Conservation (phyloP, 2,888 invertebrate species). For the Phaedon cochleariae region DNA sequence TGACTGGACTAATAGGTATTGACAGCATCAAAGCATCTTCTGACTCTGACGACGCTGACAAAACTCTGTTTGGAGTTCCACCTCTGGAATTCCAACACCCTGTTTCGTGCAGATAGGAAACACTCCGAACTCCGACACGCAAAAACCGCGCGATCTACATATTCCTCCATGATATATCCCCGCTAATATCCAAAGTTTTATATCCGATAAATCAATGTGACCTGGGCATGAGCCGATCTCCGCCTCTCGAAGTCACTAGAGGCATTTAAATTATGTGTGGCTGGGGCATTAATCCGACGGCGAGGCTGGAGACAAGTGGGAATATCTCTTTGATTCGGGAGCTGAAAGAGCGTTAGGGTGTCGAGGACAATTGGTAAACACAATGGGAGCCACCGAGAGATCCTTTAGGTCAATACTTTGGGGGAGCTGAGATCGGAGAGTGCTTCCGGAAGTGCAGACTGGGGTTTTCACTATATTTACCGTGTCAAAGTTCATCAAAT, state of each 20-base stretch:
- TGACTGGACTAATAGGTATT: too few species aligned
- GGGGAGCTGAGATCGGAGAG: background rate
- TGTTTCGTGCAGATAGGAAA: background rate
- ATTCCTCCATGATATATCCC: background rate
- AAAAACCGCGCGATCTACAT: background rate
- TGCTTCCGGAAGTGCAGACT: background rate
- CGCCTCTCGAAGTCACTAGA: slow-evolving; percentile 14
- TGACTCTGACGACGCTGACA: too few species aligned
- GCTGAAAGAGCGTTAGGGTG: background rate
- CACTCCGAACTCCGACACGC: background rate
- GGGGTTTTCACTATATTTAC: too few species aligned
- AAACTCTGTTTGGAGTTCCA: too few species aligned
- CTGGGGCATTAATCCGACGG: slow-evolving; percentile 21
- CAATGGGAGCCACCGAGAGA: background rate
- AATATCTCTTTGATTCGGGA: slow-evolving; percentile 22
- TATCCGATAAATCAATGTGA: slow-evolving; percentile 26
- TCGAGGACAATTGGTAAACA: background rate
- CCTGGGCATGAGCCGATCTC: slow-evolving; percentile 22
- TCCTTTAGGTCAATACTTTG: background rate
- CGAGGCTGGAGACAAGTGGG: slow-evolving; percentile 22
- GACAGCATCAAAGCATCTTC: too few species aligned
- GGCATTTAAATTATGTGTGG: slow-evolving; percentile 24
- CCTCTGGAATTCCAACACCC: too few species aligned
- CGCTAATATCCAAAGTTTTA: slow-evolving; percentile 24
- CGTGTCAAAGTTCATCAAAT: too few species aligned